Percentiles rank a stretch among this genome's conserved stretches.
Conservation (phyloP, 2,797 vertebrate species). For the Mus minutoides region DNA sequence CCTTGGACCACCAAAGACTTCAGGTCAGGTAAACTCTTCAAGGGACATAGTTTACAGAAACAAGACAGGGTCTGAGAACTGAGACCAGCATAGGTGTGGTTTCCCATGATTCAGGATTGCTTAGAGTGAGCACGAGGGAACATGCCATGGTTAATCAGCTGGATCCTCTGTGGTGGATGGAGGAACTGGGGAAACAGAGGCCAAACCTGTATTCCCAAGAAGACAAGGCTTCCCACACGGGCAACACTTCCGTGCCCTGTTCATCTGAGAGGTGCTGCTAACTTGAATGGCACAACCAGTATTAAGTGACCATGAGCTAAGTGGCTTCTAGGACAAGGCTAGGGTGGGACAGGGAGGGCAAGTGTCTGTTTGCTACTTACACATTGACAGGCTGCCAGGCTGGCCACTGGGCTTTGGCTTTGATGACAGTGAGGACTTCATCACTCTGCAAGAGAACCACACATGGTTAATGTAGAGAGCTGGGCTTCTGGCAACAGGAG, state of each 20-base stretch:
- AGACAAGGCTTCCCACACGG: accelerated
- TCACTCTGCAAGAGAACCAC: conserved; percentile 91
- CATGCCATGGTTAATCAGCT: neutral
- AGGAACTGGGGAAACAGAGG: neutral
- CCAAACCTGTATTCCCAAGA: neutral
- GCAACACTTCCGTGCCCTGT: neutral
- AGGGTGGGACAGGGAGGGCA: neutral
- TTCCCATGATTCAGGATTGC: neutral
- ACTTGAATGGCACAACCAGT: neutral
- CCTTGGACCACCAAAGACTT: neutral
- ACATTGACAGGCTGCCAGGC: conserved; percentile 98
- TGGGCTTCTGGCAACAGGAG: neutral
- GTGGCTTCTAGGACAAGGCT: neutral
- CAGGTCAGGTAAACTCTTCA: neutral
- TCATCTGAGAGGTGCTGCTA: neutral
- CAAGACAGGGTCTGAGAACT: neutral
- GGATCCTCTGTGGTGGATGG: neutral
- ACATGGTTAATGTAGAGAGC: conserved; percentile 52
- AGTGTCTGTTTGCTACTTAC: conserved; percentile 91
- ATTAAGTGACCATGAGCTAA: neutral
- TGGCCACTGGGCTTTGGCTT: conserved; percentile 99
- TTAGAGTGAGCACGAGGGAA: neutral
- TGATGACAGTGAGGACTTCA: conserved; percentile 98
- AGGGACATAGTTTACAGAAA: neutral
- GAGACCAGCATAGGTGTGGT: neutral